Evolutionary conservation across 2,888 invertebrate species (phyloP).

Genomic region (Parascotia fuliginaria): DNA sequence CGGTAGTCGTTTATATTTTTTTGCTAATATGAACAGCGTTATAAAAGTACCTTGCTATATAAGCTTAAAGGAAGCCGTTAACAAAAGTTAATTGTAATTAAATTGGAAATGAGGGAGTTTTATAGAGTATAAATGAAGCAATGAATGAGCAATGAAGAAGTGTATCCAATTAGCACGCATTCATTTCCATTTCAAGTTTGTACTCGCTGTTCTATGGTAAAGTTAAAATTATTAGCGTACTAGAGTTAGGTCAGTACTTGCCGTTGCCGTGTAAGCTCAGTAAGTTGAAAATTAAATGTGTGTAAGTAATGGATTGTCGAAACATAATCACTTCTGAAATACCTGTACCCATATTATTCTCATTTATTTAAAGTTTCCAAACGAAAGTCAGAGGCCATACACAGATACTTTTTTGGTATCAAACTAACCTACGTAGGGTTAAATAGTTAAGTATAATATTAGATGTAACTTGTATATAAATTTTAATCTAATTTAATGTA

Average conservation of each 20-base stretch:
- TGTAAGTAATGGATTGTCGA: constrained; percentile 44
- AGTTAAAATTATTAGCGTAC: constrained; percentile 43
- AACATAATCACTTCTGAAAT: constrained; percentile 46
- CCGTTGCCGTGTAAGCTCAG: constrained; percentile 47
- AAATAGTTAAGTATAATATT: constrained; percentile 69
- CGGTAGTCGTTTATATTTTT: constrained; percentile 49
- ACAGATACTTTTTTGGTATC: constrained; percentile 61
- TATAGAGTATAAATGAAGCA: no score
- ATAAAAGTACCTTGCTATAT: constrained; percentile 37
- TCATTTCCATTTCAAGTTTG: constrained; percentile 50
- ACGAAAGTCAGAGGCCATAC: constrained; percentile 69
- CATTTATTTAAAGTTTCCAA: constrained; percentile 34
- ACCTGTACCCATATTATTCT: constrained; percentile 26
- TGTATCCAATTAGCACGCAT: constrained; percentile 27
- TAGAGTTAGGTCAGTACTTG: constrained; percentile 42
- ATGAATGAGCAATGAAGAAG: constrained; percentile 21
- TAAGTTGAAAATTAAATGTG: constrained; percentile 28
- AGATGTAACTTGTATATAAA: constrained; percentile 82
- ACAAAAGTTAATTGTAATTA: constrained; percentile 29
- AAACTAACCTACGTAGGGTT: constrained; percentile 63
- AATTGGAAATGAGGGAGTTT: constrained; percentile 36
- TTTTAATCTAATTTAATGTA: constrained; percentile 80
- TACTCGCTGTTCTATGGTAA: constrained; percentile 67
- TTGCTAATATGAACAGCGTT: constrained; percentile 39
- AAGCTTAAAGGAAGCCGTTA: constrained; percentile 32